These are phyloP conservation scores for Bolinopsis microptera DNA, from an alignment of 37 sponge, comb jelly and placozoan species.

Conservation along the genomic window DNA sequence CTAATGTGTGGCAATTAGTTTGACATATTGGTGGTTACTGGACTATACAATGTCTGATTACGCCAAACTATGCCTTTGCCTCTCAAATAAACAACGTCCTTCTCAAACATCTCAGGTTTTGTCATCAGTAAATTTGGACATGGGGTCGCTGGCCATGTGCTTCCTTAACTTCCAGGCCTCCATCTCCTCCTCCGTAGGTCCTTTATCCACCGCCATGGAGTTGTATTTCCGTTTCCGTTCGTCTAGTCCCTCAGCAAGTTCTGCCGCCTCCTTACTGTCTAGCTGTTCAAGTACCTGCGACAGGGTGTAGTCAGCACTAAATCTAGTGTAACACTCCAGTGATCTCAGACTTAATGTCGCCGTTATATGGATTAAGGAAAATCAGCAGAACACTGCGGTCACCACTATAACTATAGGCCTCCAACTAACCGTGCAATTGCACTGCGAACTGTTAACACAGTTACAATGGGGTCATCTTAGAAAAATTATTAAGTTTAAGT, in stretches of 20 bases:
- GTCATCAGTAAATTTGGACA: conserved; percentile 70
- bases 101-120: background rate
- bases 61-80: too few species aligned
- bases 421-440: too few species aligned
- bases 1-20: background rate
- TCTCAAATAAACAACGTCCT: background rate
- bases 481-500: too few species aligned
- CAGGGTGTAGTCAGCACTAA: too few species aligned
- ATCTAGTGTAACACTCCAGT: background rate
- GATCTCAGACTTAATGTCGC: background rate
- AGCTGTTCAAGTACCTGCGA: conserved; percentile 8
- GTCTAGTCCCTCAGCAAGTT: conserved; percentile 72
- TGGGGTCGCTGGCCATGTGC: conserved; percentile 84
- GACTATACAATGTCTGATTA: too few species aligned
- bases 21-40: background rate
- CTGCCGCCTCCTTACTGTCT: background rate
- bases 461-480: too few species aligned
- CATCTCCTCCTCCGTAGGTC: conserved; percentile 92
- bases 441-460: too few species aligned
- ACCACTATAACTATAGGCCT: too few species aligned
- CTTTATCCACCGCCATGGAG: conserved; percentile 80
- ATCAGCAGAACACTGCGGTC: background rate
- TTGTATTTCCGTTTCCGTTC: conserved; percentile 92
- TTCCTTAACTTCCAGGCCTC: conserved; percentile 81
- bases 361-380: background rate